Conservation (phyloP, 37 sponge, comb jelly and placozoan species). For the Haliclona indistincta region DNA sequence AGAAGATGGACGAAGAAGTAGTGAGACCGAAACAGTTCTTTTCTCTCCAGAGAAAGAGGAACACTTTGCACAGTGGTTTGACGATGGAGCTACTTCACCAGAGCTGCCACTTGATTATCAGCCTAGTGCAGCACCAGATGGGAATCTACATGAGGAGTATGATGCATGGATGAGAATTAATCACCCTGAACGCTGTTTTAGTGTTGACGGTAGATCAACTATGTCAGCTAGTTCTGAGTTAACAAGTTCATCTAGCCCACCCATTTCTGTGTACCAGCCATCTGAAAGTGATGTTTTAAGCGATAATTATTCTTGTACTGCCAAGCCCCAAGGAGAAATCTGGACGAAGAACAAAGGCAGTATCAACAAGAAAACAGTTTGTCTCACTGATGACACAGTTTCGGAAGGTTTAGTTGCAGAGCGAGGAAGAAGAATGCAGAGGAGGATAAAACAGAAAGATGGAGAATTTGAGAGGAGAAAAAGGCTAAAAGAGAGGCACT, state of each 20-base stretch:
- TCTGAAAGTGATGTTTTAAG: neutral
- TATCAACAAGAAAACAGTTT: constrained; percentile 37
- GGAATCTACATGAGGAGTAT: constrained; percentile 41
- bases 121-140: too few relatives aligned
- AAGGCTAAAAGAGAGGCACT: constrained; percentile 6
- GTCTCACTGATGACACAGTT: constrained; percentile 45
- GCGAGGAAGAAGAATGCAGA: neutral
- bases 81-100: constrained; percentile 40
- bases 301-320: constrained; percentile 9
- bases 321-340: constrained; percentile 25
- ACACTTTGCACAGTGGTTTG: constrained; percentile 19
- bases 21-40: neutral
- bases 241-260: neutral
- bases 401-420: constrained; percentile 22
- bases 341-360: constrained; percentile 24
- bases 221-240: neutral
- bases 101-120: too few relatives aligned
- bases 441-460: constrained; percentile 7
- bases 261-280: neutral
- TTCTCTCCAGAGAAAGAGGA: constrained; percentile 17
- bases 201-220: neutral
- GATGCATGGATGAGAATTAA: constrained; percentile 34
- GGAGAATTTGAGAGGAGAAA: neutral
- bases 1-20: neutral
- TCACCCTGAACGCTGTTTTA: constrained; percentile 34